Percentiles rank a stretch among this genome's conserved stretches.
These are phyloP conservation scores for Anhinga anhinga DNA, from an alignment of 2,113 vertebrate genomes.

Conservation along the genomic window DNA sequence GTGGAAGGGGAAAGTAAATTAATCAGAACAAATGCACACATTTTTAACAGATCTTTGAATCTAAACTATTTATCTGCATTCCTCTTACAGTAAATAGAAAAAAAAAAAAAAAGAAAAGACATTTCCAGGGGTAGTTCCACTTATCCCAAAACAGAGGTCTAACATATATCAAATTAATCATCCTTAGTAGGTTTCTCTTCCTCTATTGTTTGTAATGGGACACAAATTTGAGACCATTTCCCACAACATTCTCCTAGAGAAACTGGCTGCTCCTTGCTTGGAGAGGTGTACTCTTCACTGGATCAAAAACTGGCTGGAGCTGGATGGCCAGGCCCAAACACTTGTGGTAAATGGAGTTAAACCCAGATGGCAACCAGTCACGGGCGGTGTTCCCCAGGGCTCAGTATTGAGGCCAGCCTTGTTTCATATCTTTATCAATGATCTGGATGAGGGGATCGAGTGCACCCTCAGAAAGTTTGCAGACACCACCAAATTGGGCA, in stretches of 20 bases:
- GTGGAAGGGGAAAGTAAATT: background rate
- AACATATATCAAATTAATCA: background rate
- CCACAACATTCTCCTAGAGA: too few species aligned
- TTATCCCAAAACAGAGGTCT: background rate
- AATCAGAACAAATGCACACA: background rate
- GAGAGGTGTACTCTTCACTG: accelerated
- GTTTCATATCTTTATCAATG: background rate
- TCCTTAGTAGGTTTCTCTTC: background rate
- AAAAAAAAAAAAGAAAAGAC: too few species aligned
- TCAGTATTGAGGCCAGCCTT: background rate
- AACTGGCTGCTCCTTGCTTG: too few species aligned
- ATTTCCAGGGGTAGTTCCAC: background rate
- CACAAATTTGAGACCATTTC: background rate
- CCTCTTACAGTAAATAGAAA: background rate
- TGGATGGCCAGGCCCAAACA: too few species aligned
- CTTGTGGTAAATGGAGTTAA: too few species aligned
- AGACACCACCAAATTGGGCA: background rate
- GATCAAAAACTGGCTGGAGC: too few species aligned
- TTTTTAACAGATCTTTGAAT: background rate
- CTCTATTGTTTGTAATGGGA: background rate
- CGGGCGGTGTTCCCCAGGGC: background rate
- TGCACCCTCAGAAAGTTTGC: background rate
- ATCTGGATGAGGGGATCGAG: background rate
- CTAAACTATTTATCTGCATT: background rate
- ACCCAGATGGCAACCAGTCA: too few species aligned